Evolutionary conservation across 2,797 vertebrate genomes (phyloP).

Genomic region (Acanthopagrus latus): DNA sequence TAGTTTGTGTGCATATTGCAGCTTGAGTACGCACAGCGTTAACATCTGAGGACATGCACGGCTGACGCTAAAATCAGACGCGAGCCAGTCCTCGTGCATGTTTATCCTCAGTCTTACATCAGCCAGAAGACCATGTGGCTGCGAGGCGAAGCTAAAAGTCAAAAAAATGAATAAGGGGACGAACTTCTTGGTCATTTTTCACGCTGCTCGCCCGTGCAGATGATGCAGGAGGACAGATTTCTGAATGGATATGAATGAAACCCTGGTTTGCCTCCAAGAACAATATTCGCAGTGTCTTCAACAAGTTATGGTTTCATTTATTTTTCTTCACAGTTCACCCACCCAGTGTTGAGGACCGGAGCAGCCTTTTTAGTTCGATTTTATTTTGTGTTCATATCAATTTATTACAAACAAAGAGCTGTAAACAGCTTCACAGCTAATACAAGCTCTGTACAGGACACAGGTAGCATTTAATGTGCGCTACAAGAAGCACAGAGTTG

Average conservation of each 20-base stretch:
- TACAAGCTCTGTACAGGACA: too few species aligned
- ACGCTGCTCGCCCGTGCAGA: not conserved
- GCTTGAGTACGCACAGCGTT: too few species aligned
- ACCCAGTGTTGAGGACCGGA: not conserved
- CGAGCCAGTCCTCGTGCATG: too few species aligned
- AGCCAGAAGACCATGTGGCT: not conserved
- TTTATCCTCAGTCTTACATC: too few species aligned
- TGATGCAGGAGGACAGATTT: slow-evolving; percentile 1
- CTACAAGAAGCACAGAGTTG: not conserved
- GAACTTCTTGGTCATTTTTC: not conserved
- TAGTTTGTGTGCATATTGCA: too few species aligned
- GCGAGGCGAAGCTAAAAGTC: not conserved
- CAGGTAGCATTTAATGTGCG: too few species aligned
- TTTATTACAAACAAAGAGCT: too few species aligned
- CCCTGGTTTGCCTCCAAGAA: not conserved
- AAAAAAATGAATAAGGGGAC: too few species aligned
- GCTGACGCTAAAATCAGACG: too few species aligned
- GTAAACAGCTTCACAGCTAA: not conserved
- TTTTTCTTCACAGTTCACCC: not conserved
- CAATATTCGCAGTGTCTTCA: slow-evolving; percentile 16
- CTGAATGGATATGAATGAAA: slow-evolving; percentile 9
- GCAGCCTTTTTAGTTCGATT: too few species aligned
- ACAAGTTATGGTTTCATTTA: not conserved
- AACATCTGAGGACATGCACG: too few species aligned
- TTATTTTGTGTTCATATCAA: too few species aligned